Conservation (phyloP, 2,888 invertebrate species). For the Folsomia manolachei region DNA sequence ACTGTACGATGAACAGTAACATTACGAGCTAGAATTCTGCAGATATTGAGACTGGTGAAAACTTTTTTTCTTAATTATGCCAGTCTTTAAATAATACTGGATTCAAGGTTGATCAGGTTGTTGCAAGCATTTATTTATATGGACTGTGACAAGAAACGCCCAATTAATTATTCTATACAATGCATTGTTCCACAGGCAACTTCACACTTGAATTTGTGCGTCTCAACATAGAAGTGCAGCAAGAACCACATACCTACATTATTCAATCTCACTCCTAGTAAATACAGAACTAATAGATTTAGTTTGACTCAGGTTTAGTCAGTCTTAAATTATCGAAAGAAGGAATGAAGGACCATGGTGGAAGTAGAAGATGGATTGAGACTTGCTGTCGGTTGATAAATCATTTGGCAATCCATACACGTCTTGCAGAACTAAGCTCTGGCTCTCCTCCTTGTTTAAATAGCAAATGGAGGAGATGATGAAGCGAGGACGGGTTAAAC, state of each 20-base stretch:
- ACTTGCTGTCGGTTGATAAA: conserved; percentile 4
- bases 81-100: background rate
- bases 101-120: background rate
- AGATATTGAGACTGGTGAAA: background rate
- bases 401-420: conserved; percentile 15
- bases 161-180: no score
- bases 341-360: background rate
- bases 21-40: background rate
- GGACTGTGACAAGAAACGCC: no score
- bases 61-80: background rate
- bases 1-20: no score
- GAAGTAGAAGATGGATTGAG: conserved; percentile 10
- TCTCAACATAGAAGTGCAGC: no score
- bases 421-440: background rate
- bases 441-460: background rate
- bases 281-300: no score
- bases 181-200: no score
- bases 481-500: conserved; percentile 10
- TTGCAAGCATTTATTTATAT: no score
- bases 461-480: conserved; percentile 9
- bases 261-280: no score
- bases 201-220: no score
- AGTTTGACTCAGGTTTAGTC: no score
- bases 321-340: background rate
- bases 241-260: no score